Base-by-base conservation (phyloP, 2,888 invertebrate genomes). In the Flexamia atlantica region DNA sequence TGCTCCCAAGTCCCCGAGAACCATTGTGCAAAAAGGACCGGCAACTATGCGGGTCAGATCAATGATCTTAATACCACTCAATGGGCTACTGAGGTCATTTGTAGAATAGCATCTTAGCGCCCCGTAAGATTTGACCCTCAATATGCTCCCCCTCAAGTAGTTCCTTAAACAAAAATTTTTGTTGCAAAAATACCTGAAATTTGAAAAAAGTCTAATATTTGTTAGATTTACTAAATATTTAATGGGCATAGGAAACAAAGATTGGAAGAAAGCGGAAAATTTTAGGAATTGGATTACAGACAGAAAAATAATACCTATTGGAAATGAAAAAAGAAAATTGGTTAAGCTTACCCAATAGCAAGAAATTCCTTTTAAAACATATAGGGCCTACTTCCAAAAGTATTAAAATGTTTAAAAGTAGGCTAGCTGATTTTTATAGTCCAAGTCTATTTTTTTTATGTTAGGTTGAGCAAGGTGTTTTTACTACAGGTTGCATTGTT, bases 21-120 rank as follows among this genome's bases (percentile, higher is more conserved):
- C 93, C 98, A 98, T 98, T 0, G 98, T 96, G 89, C 98, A 98
- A 89, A 95, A 97, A 0, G 99, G 99, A 0, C 99, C 99, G 25
- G 99, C 98, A 2, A 98, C 93, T 57, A 99, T 95, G 87, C 98
- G 92, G 7, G 96, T 95, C 85, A 97, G 90, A 90, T 97, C 97
- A 85, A 97, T 90, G 17, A 97, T 92, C 88, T 94, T 93, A 50
- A 97, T 91, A 84, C 95, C 95, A 83, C 91, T 91, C 60, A 97
- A 90, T 23, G 96, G 94, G 60, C 82, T 60, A 72, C 50, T 36
- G n/a, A 36, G 32, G 28, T 57, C 36, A 2, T 30, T 2, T 10
- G 30, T 14, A 14, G 79, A 79, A 57, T 17, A 79, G 25, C 23
- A 72, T 32, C 23, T 72, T 20, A 28, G 14, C 25, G 28, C 5